Evolutionary conservation across 1,140 invertebrate species (phyloP), one percentile per base, ranked within the genome.

Genomic region (Dendrolimus kikuchii): DNA sequence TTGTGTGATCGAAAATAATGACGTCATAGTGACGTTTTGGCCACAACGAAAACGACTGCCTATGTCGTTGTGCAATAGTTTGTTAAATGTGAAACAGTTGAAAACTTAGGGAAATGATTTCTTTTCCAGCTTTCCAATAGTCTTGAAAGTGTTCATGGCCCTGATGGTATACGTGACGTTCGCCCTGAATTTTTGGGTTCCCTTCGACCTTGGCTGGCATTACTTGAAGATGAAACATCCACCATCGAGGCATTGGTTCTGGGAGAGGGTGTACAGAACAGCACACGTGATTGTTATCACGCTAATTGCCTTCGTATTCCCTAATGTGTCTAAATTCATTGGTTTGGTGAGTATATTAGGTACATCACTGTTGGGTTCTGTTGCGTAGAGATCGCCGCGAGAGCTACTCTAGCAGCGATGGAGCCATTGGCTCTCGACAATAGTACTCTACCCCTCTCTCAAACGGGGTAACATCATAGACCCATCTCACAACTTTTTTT

Each of bases 111-210:
- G n/a, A n/a, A n/a, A n/a, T n/a, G n/a, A n/a, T 46, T 49, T 36
- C 7, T 49, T 45, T 74, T 74, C 8, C 66, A 83, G 80, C 0
- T 54, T 63, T 5, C 68, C 72, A 5, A 74, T 70, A 41, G 53
- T 71, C 0, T 41, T 81, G 8, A 81, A 81, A 57, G 70, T 59
- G 2, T 59, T 63, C 6, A 74, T 84, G 2, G 66, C 66, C 0
- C 5, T 77, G 0, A 76, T 80, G 70, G 73, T 84, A 5, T 80
- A 75, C 50, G 63, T 79, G 0, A 77, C 78, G 0, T 77, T 76
- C 47, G 78, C 72, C 0, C 44, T 81, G 5, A 80, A 78, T 48
- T 84, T 76, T 51, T 81, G 71, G 71, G 62, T 76, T 6, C 75
- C 78, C 0, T 84, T 81, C 55, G 66, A 77, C 37, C 40, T 72